Conservation (phyloP, 2,797 vertebrate species). For the Microhierax caerulescens region DNA sequence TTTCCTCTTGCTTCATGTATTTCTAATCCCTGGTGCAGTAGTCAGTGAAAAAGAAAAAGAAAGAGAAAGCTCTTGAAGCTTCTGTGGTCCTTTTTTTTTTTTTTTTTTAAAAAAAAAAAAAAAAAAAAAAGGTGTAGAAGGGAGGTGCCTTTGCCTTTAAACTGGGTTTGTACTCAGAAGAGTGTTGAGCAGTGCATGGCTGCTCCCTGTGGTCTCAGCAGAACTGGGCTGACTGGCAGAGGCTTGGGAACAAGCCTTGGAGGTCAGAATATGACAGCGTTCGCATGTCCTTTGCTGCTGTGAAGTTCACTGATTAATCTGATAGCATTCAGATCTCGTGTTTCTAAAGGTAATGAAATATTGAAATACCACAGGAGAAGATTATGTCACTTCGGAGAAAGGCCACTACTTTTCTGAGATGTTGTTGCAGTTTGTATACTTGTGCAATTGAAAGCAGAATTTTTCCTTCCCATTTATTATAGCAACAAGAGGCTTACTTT, state of each 20-base stretch:
- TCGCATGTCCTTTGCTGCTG: background rate
- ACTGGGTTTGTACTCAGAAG: background rate
- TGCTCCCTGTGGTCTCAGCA: background rate
- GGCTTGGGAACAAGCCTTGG: background rate
- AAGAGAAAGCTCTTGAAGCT: background rate
- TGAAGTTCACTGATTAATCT: background rate
- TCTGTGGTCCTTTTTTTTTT: background rate
- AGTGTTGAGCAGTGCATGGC: background rate
- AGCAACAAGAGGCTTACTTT: background rate
- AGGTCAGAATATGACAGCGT: background rate
- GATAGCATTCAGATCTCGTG: background rate
- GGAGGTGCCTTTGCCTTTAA: background rate
- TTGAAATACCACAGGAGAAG: background rate
- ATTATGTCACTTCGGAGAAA: background rate
- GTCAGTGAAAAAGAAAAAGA: background rate
- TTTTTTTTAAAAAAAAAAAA: too few relatives aligned
- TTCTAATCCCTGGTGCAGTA: background rate
- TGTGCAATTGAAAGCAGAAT: background rate
- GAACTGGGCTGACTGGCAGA: background rate
- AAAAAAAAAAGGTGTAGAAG: too few relatives aligned
- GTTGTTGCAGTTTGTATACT: background rate
- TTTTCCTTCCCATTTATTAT: background rate
- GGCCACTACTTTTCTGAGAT: background rate
- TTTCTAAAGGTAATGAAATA: background rate
- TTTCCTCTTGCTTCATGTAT: background rate